A percentile compares a stretch with the other conserved stretches of the same genome.
These are phyloP conservation scores for Sinocyclocheilus grahami DNA, from an alignment of 2,113 vertebrate species.

Conservation along the genomic window DNA sequence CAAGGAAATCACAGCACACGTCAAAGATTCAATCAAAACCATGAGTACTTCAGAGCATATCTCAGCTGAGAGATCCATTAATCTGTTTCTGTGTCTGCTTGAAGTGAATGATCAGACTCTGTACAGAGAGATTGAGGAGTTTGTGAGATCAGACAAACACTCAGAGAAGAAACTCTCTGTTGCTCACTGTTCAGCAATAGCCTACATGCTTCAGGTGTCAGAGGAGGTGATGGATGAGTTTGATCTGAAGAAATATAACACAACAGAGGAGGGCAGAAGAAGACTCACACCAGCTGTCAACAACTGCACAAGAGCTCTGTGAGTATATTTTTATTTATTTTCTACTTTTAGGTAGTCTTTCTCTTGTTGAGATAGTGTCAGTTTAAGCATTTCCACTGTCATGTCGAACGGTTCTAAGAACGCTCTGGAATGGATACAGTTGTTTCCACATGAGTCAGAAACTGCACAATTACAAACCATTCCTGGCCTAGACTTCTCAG, in stretches of 20 bases:
- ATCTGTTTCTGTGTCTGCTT: not conserved
- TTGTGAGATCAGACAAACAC: not conserved
- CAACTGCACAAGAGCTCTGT: not conserved
- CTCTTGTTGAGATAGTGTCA: no score
- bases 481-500: no score
- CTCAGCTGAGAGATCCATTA: not conserved
- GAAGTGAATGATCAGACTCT: not conserved
- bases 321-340: not conserved
- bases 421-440: no score
- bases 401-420: no score
- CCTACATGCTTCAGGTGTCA: not conserved
- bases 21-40: no score
- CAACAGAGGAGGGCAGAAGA: not conserved
- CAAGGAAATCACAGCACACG: no score
- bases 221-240: not conserved
- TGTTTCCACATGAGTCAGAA: no score
- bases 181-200: not conserved
- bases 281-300: not conserved
- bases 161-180: no score
- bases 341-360: no score
- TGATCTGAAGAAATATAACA: not conserved
- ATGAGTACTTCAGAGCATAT: not conserved
- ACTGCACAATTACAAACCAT: no score
- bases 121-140: slow-evolving; percentile 4
- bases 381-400: no score